Evolutionary conservation across 2,797 vertebrate species (phyloP).

Genomic region (Geotrypetes seraphini): DNA sequence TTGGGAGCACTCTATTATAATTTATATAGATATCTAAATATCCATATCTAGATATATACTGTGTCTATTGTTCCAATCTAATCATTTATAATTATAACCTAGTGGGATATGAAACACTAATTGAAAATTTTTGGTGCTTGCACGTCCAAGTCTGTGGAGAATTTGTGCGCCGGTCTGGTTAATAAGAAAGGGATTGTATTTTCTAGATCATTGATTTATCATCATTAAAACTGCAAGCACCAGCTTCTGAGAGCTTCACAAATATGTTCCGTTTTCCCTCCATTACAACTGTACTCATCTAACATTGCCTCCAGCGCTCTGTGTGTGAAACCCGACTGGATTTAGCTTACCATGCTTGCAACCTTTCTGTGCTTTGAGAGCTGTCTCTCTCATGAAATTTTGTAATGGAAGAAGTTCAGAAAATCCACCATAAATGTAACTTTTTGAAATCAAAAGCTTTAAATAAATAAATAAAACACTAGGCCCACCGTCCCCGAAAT

Average conservation of each 20-base stretch:
- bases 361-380: slow-evolving; percentile 7
- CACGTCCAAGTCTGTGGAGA: slow-evolving; percentile 29
- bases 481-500: too few relatives aligned
- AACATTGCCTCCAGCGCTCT: background rate
- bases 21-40: too few relatives aligned
- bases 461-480: too few relatives aligned
- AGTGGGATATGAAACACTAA: slow-evolving; percentile 40
- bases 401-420: background rate
- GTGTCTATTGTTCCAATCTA: slow-evolving; percentile 6
- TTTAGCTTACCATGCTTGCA: slow-evolving; percentile 4
- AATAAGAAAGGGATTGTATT: slow-evolving; percentile 51
- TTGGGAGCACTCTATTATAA: too few relatives aligned
- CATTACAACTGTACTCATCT: slow-evolving; percentile 7
- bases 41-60: too few relatives aligned
- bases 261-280: slow-evolving; percentile 22
- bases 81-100: slow-evolving; percentile 32
- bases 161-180: slow-evolving; percentile 49
- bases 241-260: slow-evolving; percentile 12
- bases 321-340: slow-evolving; percentile 20
- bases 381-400: slow-evolving; percentile 10
- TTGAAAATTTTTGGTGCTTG: slow-evolving; percentile 42
- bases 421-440: background rate
- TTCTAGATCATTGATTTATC: slow-evolving; percentile 59
- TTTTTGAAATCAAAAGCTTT: background rate
- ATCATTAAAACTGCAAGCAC: slow-evolving; percentile 31